Percentiles rank a stretch among this genome's conserved stretches.
Conservation (phyloP, 2,797 vertebrate species). For the Enteromius thamalakanensis region DNA sequence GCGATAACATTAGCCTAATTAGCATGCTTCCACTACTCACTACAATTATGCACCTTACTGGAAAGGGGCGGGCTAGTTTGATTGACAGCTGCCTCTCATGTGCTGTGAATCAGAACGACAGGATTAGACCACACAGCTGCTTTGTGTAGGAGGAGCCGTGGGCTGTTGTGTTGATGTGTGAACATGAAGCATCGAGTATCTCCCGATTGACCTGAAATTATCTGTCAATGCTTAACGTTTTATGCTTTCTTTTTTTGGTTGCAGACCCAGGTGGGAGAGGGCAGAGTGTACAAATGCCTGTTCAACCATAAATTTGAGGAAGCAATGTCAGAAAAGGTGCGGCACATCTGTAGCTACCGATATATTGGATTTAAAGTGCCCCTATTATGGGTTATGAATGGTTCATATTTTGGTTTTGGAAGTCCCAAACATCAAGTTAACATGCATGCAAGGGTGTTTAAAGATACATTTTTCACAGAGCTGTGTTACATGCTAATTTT, state of each 20-base stretch:
- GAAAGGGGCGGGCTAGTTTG: not conserved
- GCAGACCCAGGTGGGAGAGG: constrained; percentile 88
- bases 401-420: no score
- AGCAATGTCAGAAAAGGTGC: constrained; percentile 88
- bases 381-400: no score
- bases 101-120: constrained; percentile 18
- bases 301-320: constrained; percentile 94
- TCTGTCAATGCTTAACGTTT: not conserved
- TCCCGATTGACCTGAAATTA: not conserved
- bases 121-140: constrained; percentile 7
- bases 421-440: no score
- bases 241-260: constrained; percentile 51
- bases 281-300: constrained; percentile 89
- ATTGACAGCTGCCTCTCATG: constrained; percentile 19
- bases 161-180: not conserved
- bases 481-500: no score
- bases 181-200: not conserved
- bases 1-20: not conserved
- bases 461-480: no score
- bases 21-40: not conserved
- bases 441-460: no score
- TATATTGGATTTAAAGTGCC: not conserved
- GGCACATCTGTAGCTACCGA: not conserved
- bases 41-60: not conserved
- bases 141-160: constrained; percentile 5